phyloP scores from a whole-genome alignment of 2,113 vertebrate genomes.

The Callipepla californica region DNA sequence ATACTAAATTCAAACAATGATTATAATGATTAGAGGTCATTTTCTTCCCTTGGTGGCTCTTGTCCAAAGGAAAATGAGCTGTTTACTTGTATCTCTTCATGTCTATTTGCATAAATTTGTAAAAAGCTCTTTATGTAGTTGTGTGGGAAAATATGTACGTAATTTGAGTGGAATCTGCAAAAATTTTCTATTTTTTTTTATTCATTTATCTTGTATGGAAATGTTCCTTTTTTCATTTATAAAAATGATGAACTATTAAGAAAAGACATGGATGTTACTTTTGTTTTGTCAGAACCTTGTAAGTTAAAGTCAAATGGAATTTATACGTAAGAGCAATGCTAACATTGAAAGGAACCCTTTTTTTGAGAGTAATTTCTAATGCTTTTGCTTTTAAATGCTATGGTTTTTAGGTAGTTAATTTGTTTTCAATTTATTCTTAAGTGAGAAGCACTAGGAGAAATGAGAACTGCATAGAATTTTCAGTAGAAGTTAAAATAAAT shows the following conservation, averaged over 20 bases:
- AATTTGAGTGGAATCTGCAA: not conserved
- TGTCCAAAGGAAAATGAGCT: not conserved
- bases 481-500: not conserved
- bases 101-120: not conserved
- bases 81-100: not conserved
- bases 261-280: not conserved
- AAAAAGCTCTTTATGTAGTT: not conserved
- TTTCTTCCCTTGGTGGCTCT: not conserved
- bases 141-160: not conserved
- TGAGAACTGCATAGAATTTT: not conserved
- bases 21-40: not conserved
- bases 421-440: not conserved
- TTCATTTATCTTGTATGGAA: not conserved
- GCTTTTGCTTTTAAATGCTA: not conserved
- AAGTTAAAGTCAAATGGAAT: not conserved
- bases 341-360: not conserved
- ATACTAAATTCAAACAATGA: not conserved
- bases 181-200: not conserved
- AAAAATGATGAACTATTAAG: not conserved
- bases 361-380: not conserved
- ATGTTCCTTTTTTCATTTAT: not conserved
- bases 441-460: not conserved
- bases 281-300: not conserved
- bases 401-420: not conserved
- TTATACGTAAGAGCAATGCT: not conserved